These are phyloP conservation scores for Tinea trinotella DNA, from an alignment of 2,888 invertebrate genomes.

Conservation along the genomic window DNA sequence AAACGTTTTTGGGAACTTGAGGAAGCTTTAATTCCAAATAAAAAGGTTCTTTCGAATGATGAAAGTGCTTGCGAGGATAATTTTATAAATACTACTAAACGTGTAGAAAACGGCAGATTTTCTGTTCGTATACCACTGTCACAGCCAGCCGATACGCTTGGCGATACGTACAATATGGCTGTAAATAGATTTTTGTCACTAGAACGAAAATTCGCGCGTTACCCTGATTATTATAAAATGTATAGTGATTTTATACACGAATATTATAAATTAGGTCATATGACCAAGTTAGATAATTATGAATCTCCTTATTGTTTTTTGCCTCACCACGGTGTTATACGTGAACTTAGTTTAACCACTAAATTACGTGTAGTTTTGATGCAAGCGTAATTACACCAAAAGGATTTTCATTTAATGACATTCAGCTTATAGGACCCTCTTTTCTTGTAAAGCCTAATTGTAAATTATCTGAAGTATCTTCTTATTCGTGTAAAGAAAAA, in stretches of 20 bases:
- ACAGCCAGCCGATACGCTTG: conserved; percentile 23
- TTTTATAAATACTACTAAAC: conserved; percentile 23
- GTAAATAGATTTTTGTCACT: conserved; percentile 23
- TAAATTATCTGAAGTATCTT: too few relatives aligned
- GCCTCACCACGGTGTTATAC: conserved; percentile 24
- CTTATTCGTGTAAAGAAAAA: too few relatives aligned
- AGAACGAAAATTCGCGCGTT: conserved; percentile 22
- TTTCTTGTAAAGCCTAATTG: too few relatives aligned
- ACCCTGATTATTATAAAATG: conserved; percentile 21
- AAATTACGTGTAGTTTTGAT: conserved; percentile 24
- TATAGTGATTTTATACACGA: conserved; percentile 24
- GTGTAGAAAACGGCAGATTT: conserved; percentile 23
- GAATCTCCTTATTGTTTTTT: conserved; percentile 22
- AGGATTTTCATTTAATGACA: conserved; percentile 26
- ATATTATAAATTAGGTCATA: conserved; percentile 23
- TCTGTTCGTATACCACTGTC: conserved; percentile 24
- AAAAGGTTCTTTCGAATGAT: neutral
- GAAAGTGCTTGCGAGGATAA: conserved; percentile 23
- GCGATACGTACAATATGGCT: conserved; percentile 23
- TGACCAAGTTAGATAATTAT: conserved; percentile 19
- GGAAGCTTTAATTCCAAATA: conserved; percentile 21
- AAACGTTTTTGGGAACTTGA: conserved; percentile 25
- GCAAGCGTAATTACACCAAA: conserved; percentile 22
- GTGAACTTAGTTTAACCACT: conserved; percentile 22
- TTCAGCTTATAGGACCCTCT: conserved; percentile 25